Percentiles rank a stretch among this genome's conserved stretches.
Conservation (phyloP, 2,888 invertebrate species). For the Eugnorisma glareosa region DNA sequence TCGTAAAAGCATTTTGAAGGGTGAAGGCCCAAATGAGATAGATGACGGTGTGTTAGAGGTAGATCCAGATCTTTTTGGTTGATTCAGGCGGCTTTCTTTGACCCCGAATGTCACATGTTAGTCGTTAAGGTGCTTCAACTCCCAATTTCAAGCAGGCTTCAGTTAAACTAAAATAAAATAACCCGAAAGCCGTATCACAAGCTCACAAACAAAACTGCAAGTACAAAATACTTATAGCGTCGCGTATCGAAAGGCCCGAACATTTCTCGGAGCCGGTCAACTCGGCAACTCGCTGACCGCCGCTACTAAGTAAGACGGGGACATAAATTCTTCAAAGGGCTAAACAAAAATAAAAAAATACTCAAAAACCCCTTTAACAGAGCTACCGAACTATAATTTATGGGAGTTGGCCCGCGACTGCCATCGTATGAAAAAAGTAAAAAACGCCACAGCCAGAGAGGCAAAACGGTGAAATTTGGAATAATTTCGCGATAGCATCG, state of each 20-base stretch:
- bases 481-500: slow-evolving; percentile 90
- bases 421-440: slow-evolving; percentile 83
- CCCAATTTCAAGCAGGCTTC: slow-evolving; percentile 50
- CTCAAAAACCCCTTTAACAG: slow-evolving; percentile 86
- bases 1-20: not conserved
- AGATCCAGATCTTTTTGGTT: not conserved
- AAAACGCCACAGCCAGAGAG: slow-evolving; percentile 75
- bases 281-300: slow-evolving; percentile 83
- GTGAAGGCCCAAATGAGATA: not conserved
- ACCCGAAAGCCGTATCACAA: slow-evolving; percentile 60
- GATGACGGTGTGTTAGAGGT: not conserved
- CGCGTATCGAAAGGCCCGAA: slow-evolving; percentile 70
- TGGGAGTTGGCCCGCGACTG: slow-evolving; percentile 84
- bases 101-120: not conserved
- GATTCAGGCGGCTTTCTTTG: slow-evolving; percentile 15
- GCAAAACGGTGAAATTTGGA: slow-evolving; percentile 91
- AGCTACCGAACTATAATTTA: slow-evolving; percentile 91
- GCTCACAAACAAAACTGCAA: slow-evolving; percentile 63
- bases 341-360: slow-evolving; percentile 87
- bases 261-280: slow-evolving; percentile 73
- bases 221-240: slow-evolving; percentile 67
- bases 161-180: slow-evolving; percentile 61
- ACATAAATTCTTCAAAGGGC: slow-evolving; percentile 90
- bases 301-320: slow-evolving; percentile 89
- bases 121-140: slow-evolving; percentile 48